phyloP scores from a whole-genome alignment of 2,888 invertebrate genomes.

The Dasysyrphus tricinctus region DNA sequence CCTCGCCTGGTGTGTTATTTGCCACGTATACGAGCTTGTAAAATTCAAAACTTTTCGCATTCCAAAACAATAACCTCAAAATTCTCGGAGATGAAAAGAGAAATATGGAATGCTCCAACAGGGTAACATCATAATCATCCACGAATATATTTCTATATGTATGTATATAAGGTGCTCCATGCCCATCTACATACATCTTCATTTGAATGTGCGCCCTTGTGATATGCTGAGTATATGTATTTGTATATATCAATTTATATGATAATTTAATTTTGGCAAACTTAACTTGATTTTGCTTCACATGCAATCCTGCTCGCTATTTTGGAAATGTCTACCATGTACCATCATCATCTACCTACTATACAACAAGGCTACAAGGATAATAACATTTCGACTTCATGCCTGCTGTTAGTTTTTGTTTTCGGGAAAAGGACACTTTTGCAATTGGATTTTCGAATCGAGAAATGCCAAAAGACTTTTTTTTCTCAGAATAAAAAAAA shows the following conservation, averaged over 20 bases:
- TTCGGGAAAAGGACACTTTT: conserved; percentile 8
- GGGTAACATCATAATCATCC: conserved; percentile 4
- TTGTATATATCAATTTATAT: conserved; percentile 69
- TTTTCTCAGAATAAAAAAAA: not conserved
- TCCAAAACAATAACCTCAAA: not conserved
- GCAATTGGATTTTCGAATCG: conserved; percentile 30
- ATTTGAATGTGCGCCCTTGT: conserved; percentile 39
- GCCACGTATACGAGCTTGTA: not conserved
- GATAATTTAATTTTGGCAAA: conserved; percentile 66
- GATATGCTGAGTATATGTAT: not conserved
- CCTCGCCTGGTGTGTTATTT: not conserved
- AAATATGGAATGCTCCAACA: not conserved
- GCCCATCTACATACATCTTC: not conserved
- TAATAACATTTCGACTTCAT: conserved; percentile 52
- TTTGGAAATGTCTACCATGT: not conserved
- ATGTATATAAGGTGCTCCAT: not conserved
- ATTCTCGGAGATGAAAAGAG: not conserved
- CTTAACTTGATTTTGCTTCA: conserved; percentile 67
- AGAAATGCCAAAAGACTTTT: conserved; percentile 12
- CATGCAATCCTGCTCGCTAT: conserved; percentile 41
- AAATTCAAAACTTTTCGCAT: conserved; percentile 7
- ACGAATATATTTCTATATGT: not conserved
- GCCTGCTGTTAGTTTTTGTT: conserved; percentile 6
- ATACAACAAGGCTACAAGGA: conserved; percentile 18
- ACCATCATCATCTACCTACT: not conserved